These are phyloP conservation scores for Pocillopora verrucosa DNA, from an alignment of 64 coral and sea anemone genomes.

Conservation along the genomic window DNA sequence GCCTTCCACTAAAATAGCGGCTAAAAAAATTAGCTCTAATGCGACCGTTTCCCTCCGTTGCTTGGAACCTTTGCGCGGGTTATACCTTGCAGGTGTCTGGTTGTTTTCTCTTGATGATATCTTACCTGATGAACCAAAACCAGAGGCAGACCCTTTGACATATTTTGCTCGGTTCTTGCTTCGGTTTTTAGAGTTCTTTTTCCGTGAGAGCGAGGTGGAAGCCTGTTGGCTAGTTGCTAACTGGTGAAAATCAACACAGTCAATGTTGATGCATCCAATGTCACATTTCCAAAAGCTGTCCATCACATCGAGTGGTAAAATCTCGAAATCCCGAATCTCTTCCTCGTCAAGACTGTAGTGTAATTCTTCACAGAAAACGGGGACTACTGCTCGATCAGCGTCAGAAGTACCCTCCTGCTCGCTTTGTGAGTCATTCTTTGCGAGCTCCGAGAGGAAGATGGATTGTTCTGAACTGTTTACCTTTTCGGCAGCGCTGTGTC, in stretches of 20 bases:
- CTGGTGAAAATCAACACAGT: slow-evolving; percentile 14
- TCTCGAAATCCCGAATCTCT: slow-evolving; percentile 21
- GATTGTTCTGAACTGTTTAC: not conserved
- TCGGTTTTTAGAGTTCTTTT: slow-evolving; percentile 26
- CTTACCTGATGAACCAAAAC: not conserved
- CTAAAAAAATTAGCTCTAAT: slow-evolving; percentile 29
- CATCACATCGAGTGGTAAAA: slow-evolving; percentile 11
- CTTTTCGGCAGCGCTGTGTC: not conserved
- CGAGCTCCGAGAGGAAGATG: not conserved
- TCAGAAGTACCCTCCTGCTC: not conserved
- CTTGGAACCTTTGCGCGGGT: not conserved
- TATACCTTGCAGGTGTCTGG: not conserved
- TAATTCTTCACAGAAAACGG: not conserved
- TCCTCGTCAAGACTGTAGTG: not conserved
- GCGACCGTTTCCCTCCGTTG: slow-evolving; percentile 9
- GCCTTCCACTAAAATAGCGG: slow-evolving; percentile 9
- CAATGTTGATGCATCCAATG: slow-evolving; percentile 34
- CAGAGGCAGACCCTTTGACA: not conserved
- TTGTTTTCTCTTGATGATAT: not conserved
- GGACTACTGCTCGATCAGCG: not conserved
- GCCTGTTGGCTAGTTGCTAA: not conserved
- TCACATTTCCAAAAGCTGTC: slow-evolving; percentile 43
- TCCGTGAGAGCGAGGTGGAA: not conserved
- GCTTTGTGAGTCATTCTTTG: not conserved
- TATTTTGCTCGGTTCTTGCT: not conserved